Conservation (phyloP, 2,888 invertebrate genomes). For the Megaustenia siamemsis region DNA sequence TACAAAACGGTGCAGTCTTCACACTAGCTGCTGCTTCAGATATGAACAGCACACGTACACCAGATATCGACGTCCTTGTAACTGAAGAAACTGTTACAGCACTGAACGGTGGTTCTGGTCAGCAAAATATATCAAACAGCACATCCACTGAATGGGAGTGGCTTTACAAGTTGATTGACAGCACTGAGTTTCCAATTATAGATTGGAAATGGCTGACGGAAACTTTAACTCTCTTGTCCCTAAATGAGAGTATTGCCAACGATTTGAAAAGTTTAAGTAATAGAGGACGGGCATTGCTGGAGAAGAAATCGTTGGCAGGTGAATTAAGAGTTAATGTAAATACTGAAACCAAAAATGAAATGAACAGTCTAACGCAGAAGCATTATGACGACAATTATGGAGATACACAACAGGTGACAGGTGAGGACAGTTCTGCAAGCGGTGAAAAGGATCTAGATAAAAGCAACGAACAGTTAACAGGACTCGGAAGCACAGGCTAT, state of each 20-base stretch:
- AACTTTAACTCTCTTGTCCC: neutral
- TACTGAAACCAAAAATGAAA: neutral
- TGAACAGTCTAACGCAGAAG: neutral
- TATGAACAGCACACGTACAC: neutral
- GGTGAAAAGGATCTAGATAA: neutral
- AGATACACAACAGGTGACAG: neutral
- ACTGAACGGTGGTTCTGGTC: no score
- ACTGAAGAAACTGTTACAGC: neutral
- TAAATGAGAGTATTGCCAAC: neutral
- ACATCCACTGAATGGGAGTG: neutral
- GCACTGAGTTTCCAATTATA: neutral
- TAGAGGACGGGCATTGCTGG: neutral
- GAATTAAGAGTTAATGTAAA: neutral
- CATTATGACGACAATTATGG: neutral
- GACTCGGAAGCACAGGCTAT: neutral
- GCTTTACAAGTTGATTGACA: neutral
- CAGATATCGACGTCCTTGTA: neutral
- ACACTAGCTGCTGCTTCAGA: neutral
- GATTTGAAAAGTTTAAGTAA: neutral
- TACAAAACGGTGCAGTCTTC: neutral
- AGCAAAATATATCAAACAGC: neutral
- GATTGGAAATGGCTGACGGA: slow-evolving; percentile 3
- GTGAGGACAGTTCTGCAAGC: neutral
- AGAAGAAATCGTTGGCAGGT: neutral
- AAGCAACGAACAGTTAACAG: neutral